phyloP scores from a whole-genome alignment of 1,140 invertebrate species.

The Psix sp. region DNA sequence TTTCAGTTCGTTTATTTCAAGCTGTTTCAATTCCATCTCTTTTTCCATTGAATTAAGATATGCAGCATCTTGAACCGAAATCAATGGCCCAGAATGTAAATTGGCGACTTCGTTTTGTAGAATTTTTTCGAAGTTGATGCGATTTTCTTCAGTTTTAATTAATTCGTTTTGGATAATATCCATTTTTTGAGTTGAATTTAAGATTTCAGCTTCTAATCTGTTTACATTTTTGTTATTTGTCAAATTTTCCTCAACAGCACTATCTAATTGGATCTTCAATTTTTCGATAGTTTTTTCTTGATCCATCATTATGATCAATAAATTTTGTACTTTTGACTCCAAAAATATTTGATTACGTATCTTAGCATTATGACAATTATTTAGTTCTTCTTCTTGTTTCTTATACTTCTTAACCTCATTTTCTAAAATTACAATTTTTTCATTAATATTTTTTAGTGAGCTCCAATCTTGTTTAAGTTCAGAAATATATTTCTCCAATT shows the following conservation, averaged over 20 bases:
- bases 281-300: conserved; percentile 59
- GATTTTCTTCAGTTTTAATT: conserved; percentile 47
- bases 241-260: conserved; percentile 45
- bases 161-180: conserved; percentile 52
- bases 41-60: conserved; percentile 57
- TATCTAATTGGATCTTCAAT: conserved; percentile 52
- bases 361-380: conserved; percentile 39
- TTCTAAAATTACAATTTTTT: conserved; percentile 60
- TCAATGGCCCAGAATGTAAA: conserved; percentile 47
- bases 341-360: conserved; percentile 50
- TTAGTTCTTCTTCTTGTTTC: conserved; percentile 51
- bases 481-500: conserved; percentile 51
- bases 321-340: conserved; percentile 56
- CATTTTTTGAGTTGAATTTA: conserved; percentile 52
- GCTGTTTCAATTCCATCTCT: conserved; percentile 44
- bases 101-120: conserved; percentile 58
- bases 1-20: conserved; percentile 60
- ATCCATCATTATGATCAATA: conserved; percentile 49
- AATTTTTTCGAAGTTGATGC: conserved; percentile 56
- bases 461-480: conserved; percentile 39
- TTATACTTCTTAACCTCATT: conserved; percentile 41
- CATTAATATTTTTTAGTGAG: conserved; percentile 37
- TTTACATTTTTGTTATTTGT: conserved; percentile 51
- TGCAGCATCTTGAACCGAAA: conserved; percentile 60
- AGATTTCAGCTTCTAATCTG: conserved; percentile 58